Evolutionary conservation across 2,888 invertebrate species (phyloP).

Genomic region (Dicranocentrus wangi): DNA sequence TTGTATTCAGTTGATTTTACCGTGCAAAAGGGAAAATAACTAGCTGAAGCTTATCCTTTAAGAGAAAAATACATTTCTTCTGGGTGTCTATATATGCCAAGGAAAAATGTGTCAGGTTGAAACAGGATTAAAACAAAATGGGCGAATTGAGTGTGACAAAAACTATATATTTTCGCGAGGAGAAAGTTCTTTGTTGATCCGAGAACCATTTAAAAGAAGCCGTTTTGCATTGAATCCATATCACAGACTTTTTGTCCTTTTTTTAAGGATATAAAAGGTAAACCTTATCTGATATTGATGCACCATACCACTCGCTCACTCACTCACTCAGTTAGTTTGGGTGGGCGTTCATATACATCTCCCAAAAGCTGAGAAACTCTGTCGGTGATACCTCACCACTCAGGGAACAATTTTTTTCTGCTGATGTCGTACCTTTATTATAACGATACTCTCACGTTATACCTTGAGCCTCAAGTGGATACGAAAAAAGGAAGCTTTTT

Average conservation of each 20-base stretch:
- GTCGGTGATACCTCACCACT: constrained; percentile 31
- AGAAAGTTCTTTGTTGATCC: constrained; percentile 46
- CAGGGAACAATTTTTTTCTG: constrained; percentile 46
- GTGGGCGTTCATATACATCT: constrained; percentile 33
- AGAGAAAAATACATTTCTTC: too few species aligned
- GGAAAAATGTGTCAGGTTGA: too few species aligned
- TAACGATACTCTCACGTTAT: not conserved
- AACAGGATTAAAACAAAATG: constrained; percentile 44
- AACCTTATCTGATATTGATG: constrained; percentile 57
- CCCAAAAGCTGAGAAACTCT: constrained; percentile 6
- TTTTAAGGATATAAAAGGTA: constrained; percentile 22
- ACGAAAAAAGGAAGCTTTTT: constrained; percentile 58
- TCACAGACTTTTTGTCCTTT: constrained; percentile 21
- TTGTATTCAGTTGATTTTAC: too few species aligned
- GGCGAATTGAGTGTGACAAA: constrained; percentile 49
- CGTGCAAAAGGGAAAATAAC: too few species aligned
- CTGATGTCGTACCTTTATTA: constrained; percentile 49
- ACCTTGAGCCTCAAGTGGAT: constrained; percentile 56
- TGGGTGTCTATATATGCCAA: too few species aligned
- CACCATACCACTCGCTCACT: not conserved
- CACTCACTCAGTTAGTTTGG: not conserved
- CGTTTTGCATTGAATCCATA: constrained; percentile 5
- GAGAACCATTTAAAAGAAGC: constrained; percentile 35
- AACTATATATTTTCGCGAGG: constrained; percentile 26
- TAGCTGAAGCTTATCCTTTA: too few species aligned